Conservation (phyloP, 2,888 invertebrate genomes). For the Metalampra italica region DNA sequence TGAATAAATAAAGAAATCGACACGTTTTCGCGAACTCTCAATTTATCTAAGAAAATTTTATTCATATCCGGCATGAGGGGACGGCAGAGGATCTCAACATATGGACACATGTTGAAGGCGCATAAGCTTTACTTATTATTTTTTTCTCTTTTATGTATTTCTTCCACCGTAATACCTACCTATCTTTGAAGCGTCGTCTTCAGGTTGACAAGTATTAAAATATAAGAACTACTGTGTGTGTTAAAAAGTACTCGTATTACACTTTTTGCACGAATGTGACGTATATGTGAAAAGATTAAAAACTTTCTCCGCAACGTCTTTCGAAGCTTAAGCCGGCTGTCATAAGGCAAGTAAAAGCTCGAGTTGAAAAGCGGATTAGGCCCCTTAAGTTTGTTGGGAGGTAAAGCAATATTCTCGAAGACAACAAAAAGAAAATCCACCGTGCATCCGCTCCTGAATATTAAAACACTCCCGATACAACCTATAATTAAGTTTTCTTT, state of each 20-base stretch:
- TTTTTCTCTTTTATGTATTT: constrained; percentile 23
- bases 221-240: neutral
- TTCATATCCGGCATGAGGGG: constrained; percentile 63
- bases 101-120: constrained; percentile 56
- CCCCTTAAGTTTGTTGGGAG: constrained; percentile 69
- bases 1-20: constrained; percentile 75
- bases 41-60: constrained; percentile 71
- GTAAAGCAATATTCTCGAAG: constrained; percentile 64
- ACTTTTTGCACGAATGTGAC: constrained; percentile 11
- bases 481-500: constrained; percentile 38
- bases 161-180: constrained; percentile 12
- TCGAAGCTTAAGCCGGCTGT: constrained; percentile 60
- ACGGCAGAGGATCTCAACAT: constrained; percentile 56
- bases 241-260: neutral
- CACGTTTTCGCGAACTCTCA: constrained; percentile 72
- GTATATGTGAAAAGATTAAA: constrained; percentile 55
- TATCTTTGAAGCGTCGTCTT: neutral
- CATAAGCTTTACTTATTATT: constrained; percentile 54
- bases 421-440: constrained; percentile 55
- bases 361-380: constrained; percentile 71
- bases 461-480: constrained; percentile 41
- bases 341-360: constrained; percentile 69
- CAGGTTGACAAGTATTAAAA: neutral
- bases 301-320: constrained; percentile 53
- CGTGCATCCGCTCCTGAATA: constrained; percentile 47